Evolutionary conservation across 2,797 vertebrate species (phyloP).

Genomic region (Dermochelys coriacea): DNA sequence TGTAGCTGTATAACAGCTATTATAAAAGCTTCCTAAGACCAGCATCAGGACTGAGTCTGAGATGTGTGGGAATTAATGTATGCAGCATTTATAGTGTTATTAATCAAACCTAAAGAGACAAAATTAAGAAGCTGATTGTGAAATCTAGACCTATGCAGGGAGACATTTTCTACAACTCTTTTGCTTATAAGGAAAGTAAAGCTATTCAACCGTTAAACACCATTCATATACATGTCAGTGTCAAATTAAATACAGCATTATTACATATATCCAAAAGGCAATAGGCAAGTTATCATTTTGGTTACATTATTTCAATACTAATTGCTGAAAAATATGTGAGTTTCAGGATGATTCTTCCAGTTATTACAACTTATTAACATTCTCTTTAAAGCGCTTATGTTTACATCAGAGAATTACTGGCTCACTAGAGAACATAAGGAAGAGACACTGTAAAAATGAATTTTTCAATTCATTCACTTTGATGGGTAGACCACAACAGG

Average conservation of each 20-base stretch:
- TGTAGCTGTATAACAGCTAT: too few species aligned
- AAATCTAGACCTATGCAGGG: background rate
- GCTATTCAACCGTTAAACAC: background rate
- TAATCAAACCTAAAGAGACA: background rate
- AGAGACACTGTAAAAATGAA: background rate
- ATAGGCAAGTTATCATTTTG: background rate
- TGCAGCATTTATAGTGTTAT: background rate
- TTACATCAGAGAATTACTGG: background rate
- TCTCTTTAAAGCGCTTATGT: background rate
- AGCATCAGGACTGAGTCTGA: background rate
- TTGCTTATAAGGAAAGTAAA: background rate
- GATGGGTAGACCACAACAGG: background rate
- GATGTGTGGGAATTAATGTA: background rate
- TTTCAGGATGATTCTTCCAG: background rate
- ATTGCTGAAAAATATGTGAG: background rate
- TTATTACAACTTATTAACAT: background rate
- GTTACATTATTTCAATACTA: background rate
- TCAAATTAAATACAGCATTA: background rate
- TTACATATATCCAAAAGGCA: background rate
- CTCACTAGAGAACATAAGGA: background rate
- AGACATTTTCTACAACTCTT: background rate
- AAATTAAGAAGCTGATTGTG: background rate
- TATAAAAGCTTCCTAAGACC: background rate
- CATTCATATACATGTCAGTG: background rate
- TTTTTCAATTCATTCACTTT: background rate